Percentiles rank a stretch among this genome's conserved stretches.
Evolutionary conservation across 2,888 invertebrate genomes (phyloP).

Genomic region (Platycheirus albimanus): DNA sequence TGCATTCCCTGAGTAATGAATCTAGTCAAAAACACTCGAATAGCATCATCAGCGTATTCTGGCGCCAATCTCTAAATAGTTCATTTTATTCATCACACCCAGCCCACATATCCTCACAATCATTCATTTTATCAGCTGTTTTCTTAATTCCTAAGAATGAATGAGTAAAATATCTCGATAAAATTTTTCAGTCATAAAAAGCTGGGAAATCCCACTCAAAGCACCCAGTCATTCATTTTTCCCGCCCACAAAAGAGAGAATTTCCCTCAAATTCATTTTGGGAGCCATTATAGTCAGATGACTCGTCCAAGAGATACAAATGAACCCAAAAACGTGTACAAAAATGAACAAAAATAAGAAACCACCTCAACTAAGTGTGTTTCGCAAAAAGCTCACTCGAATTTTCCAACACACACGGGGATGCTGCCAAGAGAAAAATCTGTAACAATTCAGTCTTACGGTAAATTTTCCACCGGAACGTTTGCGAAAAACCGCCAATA

Average conservation of each 20-base stretch:
- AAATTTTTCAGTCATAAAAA: background rate
- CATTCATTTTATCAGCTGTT: conserved; percentile 23
- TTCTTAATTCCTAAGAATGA: background rate
- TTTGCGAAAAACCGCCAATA: conserved; percentile 21
- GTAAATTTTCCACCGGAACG: conserved; percentile 71
- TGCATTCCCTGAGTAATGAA: background rate
- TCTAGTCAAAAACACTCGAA: background rate
- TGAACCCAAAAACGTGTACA: background rate
- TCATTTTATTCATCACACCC: background rate
- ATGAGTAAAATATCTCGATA: background rate
- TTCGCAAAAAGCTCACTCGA: conserved; percentile 50
- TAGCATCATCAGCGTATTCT: conserved; percentile 2
- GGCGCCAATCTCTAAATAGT: conserved; percentile 17
- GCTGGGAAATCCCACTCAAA: conserved; percentile 6
- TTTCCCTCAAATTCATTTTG: conserved; percentile 21
- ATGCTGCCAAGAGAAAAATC: conserved; percentile 48
- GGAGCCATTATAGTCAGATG: background rate
- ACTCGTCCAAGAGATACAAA: background rate
- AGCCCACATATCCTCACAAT: background rate
- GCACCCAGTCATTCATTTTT: background rate
- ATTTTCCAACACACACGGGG: conserved; percentile 54
- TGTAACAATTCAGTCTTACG: conserved; percentile 66
- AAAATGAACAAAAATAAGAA: background rate
- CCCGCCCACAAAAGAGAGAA: background rate
- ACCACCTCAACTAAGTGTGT: background rate